Evolutionary conservation across 2,113 vertebrate species (phyloP).

Genomic region (Misgurnus anguillicaudatus): DNA sequence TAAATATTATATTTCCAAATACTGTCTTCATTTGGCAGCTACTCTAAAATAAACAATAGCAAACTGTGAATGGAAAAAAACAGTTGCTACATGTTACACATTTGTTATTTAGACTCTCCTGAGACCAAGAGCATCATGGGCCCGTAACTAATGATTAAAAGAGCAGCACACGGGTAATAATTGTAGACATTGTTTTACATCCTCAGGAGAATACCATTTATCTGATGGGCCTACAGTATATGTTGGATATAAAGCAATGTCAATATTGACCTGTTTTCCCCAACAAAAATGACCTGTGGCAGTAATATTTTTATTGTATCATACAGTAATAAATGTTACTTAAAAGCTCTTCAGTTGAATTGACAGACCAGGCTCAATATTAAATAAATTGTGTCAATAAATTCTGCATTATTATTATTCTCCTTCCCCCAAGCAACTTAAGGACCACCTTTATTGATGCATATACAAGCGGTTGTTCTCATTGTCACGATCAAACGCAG

Average conservation of each 20-base stretch:
- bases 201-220: constrained; percentile 2
- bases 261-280: background rate
- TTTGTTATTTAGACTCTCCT: constrained; percentile 14
- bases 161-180: constrained; percentile 38
- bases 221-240: constrained; percentile 1
- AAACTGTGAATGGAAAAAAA: background rate
- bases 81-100: background rate
- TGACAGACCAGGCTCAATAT: no score
- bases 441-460: no score
- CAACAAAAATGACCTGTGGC: background rate
- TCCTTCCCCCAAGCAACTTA: no score
- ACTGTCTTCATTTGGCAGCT: background rate
- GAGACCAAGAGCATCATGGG: constrained; percentile 13
- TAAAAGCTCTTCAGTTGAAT: background rate
- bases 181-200: constrained; percentile 20
- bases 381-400: no score
- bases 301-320: background rate
- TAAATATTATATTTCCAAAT: background rate
- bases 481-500: no score
- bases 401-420: no score
- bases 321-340: background rate
- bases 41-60: background rate
- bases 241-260: background rate
- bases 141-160: constrained; percentile 37
- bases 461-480: no score